Evolutionary conservation across 2,113 vertebrate genomes (phyloP).

Genomic region (Apeltes quadracus): DNA sequence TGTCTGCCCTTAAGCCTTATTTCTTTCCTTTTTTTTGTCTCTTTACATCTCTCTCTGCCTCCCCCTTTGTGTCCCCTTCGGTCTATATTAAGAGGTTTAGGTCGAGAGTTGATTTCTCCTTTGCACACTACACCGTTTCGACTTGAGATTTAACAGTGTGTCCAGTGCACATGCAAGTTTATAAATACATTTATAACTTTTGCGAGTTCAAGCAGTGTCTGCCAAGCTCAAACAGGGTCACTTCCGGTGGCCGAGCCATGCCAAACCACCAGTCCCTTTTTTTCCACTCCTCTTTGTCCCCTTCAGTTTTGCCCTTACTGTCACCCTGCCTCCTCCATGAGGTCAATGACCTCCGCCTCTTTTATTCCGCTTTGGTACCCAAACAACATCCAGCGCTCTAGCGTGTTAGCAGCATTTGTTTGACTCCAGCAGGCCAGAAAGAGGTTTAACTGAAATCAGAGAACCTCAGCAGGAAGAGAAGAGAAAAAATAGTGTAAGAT

Average conservation of each 20-base stretch:
- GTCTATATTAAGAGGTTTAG: conserved; percentile 48
- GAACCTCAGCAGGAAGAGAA: conserved; percentile 52
- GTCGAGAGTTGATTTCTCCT: conserved; percentile 45
- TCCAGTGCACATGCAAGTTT: conserved; percentile 59
- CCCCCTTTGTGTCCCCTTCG: conserved; percentile 21
- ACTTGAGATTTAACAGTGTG: conserved; percentile 64
- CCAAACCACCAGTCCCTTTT: conserved; percentile 30
- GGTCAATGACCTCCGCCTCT: conserved; percentile 67
- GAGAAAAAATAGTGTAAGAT: conserved; percentile 59
- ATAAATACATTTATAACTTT: conserved; percentile 44
- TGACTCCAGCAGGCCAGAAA: conserved; percentile 52
- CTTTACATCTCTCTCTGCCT: conserved; percentile 13
- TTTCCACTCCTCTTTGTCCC: conserved; percentile 20
- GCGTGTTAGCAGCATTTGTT: conserved; percentile 64
- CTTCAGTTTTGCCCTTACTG: conserved; percentile 52
- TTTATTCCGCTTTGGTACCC: conserved; percentile 56
- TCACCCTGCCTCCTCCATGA: conserved; percentile 52
- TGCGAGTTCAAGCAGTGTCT: conserved; percentile 27
- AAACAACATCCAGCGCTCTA: conserved; percentile 56
- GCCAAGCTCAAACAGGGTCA: conserved; percentile 66
- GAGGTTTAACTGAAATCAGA: conserved; percentile 72
- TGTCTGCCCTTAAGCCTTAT: conserved; percentile 24
- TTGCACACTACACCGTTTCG: conserved; percentile 35
- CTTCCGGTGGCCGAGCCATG: conserved; percentile 33
- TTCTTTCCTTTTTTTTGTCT: neutral